Evolutionary conservation across 2,797 vertebrate genomes (phyloP).

Genomic region (Neomorphus geoffroyi): DNA sequence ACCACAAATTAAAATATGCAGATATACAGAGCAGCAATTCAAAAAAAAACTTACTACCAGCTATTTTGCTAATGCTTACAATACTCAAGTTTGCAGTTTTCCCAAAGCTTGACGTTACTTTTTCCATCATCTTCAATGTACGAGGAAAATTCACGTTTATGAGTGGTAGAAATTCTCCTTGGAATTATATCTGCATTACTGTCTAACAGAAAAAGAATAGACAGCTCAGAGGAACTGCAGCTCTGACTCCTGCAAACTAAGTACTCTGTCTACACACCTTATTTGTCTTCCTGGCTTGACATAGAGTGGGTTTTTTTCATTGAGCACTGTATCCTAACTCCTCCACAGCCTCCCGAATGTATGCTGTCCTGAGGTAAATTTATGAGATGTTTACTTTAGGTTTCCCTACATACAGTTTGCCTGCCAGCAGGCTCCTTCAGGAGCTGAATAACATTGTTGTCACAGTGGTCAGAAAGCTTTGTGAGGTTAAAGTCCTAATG

Average conservation of each 20-base stretch:
- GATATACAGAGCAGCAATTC: not conserved
- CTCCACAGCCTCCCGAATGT: not conserved
- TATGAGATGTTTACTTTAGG: not conserved
- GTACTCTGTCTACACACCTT: not conserved
- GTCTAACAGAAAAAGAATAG: not conserved
- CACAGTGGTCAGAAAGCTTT: not conserved
- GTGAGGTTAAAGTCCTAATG: not conserved
- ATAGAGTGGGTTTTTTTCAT: not conserved
- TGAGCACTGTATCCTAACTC: not conserved
- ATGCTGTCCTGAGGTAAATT: not conserved
- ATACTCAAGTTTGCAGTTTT: not conserved
- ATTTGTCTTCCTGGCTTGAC: not conserved
- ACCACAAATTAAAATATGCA: not conserved
- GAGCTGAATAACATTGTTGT: not conserved
- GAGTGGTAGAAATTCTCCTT: not conserved
- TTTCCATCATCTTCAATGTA: not conserved
- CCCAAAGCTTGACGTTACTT: not conserved
- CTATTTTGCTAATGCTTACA: not conserved
- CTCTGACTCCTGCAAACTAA: not conserved
- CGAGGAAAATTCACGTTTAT: not conserved
- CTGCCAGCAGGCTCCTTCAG: not conserved
- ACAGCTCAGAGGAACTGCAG: not conserved
- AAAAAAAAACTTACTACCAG: not conserved
- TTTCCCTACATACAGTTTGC: not conserved
- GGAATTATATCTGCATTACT: not conserved